Evolutionary conservation across 2,113 vertebrate genomes (phyloP), one percentile per base, ranked within the genome.

Genomic region (Silurus glanis): DNA sequence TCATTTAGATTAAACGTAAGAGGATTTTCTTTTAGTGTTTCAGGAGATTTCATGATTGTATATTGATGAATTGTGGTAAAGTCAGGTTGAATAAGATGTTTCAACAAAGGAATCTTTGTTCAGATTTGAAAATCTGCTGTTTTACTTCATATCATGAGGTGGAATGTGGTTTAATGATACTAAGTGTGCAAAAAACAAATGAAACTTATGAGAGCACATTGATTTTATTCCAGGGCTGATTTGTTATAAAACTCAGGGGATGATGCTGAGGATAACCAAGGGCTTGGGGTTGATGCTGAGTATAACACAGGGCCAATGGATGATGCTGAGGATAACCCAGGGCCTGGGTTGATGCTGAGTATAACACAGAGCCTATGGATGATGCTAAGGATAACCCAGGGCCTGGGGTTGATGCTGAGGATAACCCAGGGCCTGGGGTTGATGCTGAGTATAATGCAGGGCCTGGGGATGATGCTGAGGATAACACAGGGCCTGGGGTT

Each of bases 1-100:
- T 71, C 62, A 82, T 80, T 86, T 53, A 62, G 56, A 53, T 82
- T 82, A 74, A 62, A 61, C 82, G 25, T 82, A 58, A 74, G 67
- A 86, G 55, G 67, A 82, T 86, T 82, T 82, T 82, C 85, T 72
- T 82, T 74, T 74, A 82, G 79, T 64, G 67, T 75, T 86, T 81
- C 55, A 62, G 51, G 69, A 74, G 81, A 49, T 58, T 47, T 91
- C 90, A 86, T 91, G 92, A 92, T 93, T 87, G 88, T 87, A 51
- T 87, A 67, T 85, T 71, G 86, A 59, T 67, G 51, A 59, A 81
- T 80, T 16, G 25, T 64, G 16, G 82, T 86, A 59, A 80, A 86
- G 23, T 82, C n/a, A 17, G 56, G 82, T 82, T 86, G 6, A 74
- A 62, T 74, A 37, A 72, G 56, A 80, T 80, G 37, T 17, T 86